These are phyloP conservation scores for Helicolenus hilgendorfi DNA, from an alignment of 2,797 vertebrate species.

Conservation along the genomic window DNA sequence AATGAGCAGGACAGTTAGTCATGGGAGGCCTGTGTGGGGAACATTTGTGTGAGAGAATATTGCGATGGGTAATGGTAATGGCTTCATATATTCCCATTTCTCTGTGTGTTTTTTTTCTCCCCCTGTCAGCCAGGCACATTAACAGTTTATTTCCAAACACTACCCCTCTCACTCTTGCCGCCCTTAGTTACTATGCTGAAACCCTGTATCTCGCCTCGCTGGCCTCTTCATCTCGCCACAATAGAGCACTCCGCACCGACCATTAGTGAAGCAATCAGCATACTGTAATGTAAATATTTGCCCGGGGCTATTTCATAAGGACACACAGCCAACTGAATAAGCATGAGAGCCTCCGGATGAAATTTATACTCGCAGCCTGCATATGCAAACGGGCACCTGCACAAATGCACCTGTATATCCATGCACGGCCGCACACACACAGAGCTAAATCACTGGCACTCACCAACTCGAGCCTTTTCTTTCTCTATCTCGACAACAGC, in stretches of 20 bases:
- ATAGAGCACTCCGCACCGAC: constrained; percentile 18
- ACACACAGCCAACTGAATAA: constrained; percentile 39
- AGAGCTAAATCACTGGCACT: neutral
- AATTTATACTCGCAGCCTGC: constrained; percentile 22
- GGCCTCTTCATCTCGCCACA: constrained; percentile 32
- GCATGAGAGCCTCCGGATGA: neutral
- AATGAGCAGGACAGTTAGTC: constrained; percentile 64
- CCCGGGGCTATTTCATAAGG: constrained; percentile 44
- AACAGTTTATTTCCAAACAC: constrained; percentile 60
- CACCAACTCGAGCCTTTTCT: neutral
- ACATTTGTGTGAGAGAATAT: constrained; percentile 52
- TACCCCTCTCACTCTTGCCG: constrained; percentile 48
- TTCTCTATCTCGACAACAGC: constrained; percentile 9
- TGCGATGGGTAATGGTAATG: constrained; percentile 59
- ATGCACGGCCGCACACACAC: neutral
- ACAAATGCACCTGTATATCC: neutral
- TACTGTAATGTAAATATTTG: constrained; percentile 76
- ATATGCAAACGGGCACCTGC: constrained; percentile 38
- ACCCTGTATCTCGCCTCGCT: constrained; percentile 28
- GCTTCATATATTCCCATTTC: constrained; percentile 61
- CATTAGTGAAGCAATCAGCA: constrained; percentile 73
- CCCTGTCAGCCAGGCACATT: constrained; percentile 46
- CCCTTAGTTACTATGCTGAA: constrained; percentile 55
- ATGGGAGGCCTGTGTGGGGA: constrained; percentile 41
- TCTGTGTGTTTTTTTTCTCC: neutral